Conservation (phyloP, 2,888 invertebrate genomes). For the Gymnoscelis rufifasciata region DNA sequence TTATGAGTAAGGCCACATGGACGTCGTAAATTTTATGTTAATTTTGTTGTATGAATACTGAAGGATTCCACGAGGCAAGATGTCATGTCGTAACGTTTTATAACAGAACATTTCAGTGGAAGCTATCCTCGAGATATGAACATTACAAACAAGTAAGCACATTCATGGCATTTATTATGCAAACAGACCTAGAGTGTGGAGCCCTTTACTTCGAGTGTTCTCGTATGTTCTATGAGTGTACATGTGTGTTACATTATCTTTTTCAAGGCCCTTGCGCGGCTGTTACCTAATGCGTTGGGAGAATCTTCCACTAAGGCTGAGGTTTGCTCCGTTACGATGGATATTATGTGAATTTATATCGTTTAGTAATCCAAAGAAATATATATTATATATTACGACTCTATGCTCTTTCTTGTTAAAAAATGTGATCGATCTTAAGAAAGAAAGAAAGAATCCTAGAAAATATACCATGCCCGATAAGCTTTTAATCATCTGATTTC, state of each 20-base stretch:
- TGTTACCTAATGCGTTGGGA: too few relatives aligned
- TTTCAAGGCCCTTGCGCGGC: too few relatives aligned
- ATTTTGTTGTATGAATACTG: conserved; percentile 24
- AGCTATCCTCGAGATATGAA: conserved; percentile 18
- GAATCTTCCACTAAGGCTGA: too few relatives aligned
- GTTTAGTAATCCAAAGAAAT: too few relatives aligned
- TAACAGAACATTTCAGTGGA: conserved; percentile 18
- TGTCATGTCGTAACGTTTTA: conserved; percentile 23
- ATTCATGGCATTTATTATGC: conserved; percentile 21
- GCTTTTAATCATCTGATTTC: too few relatives aligned
- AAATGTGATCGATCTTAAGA: too few relatives aligned
- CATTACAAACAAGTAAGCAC: conserved; percentile 20
- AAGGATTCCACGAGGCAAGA: conserved; percentile 21
- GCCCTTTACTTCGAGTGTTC: conserved; percentile 7
- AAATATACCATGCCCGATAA: too few relatives aligned
- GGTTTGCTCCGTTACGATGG: too few relatives aligned
- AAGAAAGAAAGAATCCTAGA: too few relatives aligned
- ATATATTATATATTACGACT: too few relatives aligned
- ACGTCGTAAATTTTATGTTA: conserved; percentile 26
- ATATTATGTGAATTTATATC: too few relatives aligned
- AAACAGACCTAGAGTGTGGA: conserved; percentile 15
- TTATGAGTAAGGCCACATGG: conserved; percentile 17
- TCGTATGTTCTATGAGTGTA: conserved; percentile 9
- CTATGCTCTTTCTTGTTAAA: too few relatives aligned
- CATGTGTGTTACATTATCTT: not conserved